These are phyloP conservation scores for Cerastis rubricosa DNA, from an alignment of 2,888 invertebrate genomes.

Conservation along the genomic window DNA sequence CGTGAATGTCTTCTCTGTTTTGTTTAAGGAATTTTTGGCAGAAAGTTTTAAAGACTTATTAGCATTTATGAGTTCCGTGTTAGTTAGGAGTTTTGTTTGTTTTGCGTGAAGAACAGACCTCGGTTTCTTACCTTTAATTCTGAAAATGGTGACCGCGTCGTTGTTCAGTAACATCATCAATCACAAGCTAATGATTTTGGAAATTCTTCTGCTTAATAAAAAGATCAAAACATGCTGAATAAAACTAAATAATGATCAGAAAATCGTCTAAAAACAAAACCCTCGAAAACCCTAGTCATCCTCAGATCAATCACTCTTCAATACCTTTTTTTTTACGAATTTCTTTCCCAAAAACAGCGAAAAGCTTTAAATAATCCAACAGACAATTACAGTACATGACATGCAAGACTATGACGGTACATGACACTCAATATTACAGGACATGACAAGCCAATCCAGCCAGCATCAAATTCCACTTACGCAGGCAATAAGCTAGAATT, in stretches of 20 bases:
- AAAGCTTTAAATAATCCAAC: not conserved
- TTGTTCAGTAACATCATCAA: too few relatives aligned
- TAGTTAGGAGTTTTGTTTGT: constrained; percentile 21
- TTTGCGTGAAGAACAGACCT: not conserved
- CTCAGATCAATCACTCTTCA: constrained; percentile 30
- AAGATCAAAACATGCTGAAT: constrained; percentile 1
- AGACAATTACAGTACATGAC: constrained; percentile 48
- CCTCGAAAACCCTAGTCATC: constrained; percentile 17
- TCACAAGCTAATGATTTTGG: not conserved
- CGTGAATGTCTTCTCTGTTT: constrained; percentile 48
- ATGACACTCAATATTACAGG: constrained; percentile 31
- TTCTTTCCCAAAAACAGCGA: constrained; percentile 1
- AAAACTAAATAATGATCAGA: constrained; percentile 5
- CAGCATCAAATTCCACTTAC: constrained; percentile 35
- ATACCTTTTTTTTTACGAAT: constrained; percentile 22
- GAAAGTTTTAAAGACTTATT: constrained; percentile 36
- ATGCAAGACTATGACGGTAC: constrained; percentile 1
- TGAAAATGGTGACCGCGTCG: not conserved
- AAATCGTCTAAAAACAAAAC: constrained; percentile 8
- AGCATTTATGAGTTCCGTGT: constrained; percentile 33
- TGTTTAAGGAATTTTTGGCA: constrained; percentile 26
- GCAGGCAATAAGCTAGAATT: constrained; percentile 28
- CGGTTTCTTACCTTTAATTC: not conserved
- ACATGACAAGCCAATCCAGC: constrained; percentile 27
- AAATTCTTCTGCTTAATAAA: not conserved